A percentile compares a stretch with the other conserved stretches of the same genome.
Evolutionary conservation across 2,113 vertebrate genomes (phyloP).

Genomic region (Takifugu bimaculatus): DNA sequence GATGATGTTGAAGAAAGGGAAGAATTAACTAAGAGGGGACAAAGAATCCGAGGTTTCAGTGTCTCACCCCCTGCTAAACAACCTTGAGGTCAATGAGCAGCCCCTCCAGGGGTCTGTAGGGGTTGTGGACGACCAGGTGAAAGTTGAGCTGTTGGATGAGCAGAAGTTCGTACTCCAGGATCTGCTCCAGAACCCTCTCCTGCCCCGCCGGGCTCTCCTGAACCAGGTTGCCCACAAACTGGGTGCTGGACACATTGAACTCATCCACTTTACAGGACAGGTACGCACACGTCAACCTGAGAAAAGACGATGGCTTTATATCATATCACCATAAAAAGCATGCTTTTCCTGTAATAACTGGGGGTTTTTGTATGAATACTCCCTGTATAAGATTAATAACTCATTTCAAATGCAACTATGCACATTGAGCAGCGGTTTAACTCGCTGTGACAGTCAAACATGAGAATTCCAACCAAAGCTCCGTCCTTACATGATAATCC

Average conservation of each 20-base stretch:
- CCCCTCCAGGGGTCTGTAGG: conserved; percentile 93
- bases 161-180: conserved; percentile 90
- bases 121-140: conserved; percentile 93
- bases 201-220: conserved; percentile 84
- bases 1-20: background rate
- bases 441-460: too few relatives aligned
- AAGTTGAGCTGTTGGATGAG: conserved; percentile 97
- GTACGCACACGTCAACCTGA: conserved; percentile 89
- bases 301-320: background rate
- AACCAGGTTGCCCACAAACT: conserved; percentile 90
- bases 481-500: conserved; percentile 90
- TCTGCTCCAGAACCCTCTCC: conserved; percentile 88
- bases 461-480: background rate
- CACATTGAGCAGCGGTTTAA: background rate
- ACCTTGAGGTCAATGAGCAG: conserved; percentile 96
- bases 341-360: too few relatives aligned
- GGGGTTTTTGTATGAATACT: too few relatives aligned
- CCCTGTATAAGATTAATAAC: too few relatives aligned
- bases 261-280: conserved; percentile 97
- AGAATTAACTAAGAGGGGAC: background rate
- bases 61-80: background rate
- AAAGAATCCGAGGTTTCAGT: background rate
- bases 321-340: too few relatives aligned
- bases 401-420: background rate
- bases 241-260: conserved; percentile 93